Conservation (phyloP, 2,888 invertebrate species). For the Salpingus planirostris region DNA sequence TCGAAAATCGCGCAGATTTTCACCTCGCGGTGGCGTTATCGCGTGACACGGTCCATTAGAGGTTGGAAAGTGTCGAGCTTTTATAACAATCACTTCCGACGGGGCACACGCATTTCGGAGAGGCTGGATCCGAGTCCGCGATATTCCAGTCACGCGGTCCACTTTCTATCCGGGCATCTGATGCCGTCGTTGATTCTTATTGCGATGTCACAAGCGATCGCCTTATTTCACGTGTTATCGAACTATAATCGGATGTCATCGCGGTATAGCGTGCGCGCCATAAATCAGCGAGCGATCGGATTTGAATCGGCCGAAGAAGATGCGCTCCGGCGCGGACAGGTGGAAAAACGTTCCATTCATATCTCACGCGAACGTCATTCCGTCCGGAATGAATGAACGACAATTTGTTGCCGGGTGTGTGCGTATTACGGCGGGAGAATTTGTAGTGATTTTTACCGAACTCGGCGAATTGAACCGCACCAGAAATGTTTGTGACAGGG, state of each 20-base stretch:
- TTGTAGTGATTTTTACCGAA: too few species aligned
- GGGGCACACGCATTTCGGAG: slow-evolving; percentile 12
- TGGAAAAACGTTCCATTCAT: too few species aligned
- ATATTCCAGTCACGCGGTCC: slow-evolving; percentile 24
- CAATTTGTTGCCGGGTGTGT: too few species aligned
- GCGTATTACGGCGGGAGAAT: too few species aligned
- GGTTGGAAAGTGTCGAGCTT: slow-evolving; percentile 11
- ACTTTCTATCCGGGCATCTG: slow-evolving; percentile 24
- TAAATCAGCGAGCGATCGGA: slow-evolving; percentile 6
- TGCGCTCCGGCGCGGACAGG: too few species aligned
- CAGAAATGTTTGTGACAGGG: slow-evolving; percentile 18
- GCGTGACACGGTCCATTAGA: slow-evolving; percentile 7
- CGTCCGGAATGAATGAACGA: too few species aligned
- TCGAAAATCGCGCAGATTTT: too few species aligned
- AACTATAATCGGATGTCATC: slow-evolving; percentile 24
- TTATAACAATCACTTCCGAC: slow-evolving; percentile 17
- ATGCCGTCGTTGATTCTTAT: slow-evolving; percentile 21
- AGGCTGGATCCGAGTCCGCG: slow-evolving; percentile 16
- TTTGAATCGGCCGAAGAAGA: slow-evolving; percentile 6
- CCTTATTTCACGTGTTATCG: slow-evolving; percentile 25
- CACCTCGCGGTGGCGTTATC: too few species aligned
- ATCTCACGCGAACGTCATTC: too few species aligned
- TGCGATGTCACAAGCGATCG: slow-evolving; percentile 22
- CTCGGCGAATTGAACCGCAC: too few species aligned
- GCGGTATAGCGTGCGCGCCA: too few species aligned